phyloP scores from a whole-genome alignment of 1,140 invertebrate species.

The Achroia grisella region DNA sequence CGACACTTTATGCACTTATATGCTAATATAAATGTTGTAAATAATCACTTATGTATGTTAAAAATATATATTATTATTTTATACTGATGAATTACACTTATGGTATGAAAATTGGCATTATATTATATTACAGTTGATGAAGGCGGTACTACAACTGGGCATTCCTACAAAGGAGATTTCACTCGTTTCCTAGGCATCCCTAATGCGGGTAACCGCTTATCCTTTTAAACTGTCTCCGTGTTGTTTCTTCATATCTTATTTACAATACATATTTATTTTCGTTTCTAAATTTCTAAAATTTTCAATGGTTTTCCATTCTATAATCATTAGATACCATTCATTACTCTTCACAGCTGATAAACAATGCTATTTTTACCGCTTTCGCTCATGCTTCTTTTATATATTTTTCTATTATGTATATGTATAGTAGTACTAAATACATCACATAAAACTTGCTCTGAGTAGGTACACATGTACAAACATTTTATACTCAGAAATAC shows the following conservation, averaged over 20 bases:
- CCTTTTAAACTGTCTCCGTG: slow-evolving; percentile 35
- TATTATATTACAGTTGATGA: slow-evolving; percentile 60
- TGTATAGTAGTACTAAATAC: too few relatives aligned
- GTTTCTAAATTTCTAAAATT: slow-evolving; percentile 7
- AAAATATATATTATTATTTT: slow-evolving; percentile 2
- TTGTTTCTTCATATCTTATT: slow-evolving; percentile 26
- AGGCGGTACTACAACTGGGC: slow-evolving; percentile 53
- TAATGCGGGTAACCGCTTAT: slow-evolving; percentile 76
- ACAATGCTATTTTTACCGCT: slow-evolving; percentile 6
- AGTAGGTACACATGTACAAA: too few relatives aligned
- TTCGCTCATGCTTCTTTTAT: slow-evolving; percentile 24
- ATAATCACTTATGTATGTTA: slow-evolving; percentile 13
- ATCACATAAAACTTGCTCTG: too few relatives aligned
- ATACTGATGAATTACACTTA: slow-evolving; percentile 12
- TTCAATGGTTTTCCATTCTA: too few relatives aligned
- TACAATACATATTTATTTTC: not conserved
- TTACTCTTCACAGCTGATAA: too few relatives aligned
- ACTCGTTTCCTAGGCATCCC: slow-evolving; percentile 84
- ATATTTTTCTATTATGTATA: too few relatives aligned
- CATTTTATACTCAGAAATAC: too few relatives aligned
- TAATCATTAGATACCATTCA: too few relatives aligned
- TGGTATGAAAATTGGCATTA: slow-evolving; percentile 36
- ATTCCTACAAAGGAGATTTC: slow-evolving; percentile 74
- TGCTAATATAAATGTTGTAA: slow-evolving; percentile 32
- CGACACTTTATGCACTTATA: slow-evolving; percentile 35